phyloP scores from a whole-genome alignment of 1,140 invertebrate genomes.

The Drosophila jambulina region DNA sequence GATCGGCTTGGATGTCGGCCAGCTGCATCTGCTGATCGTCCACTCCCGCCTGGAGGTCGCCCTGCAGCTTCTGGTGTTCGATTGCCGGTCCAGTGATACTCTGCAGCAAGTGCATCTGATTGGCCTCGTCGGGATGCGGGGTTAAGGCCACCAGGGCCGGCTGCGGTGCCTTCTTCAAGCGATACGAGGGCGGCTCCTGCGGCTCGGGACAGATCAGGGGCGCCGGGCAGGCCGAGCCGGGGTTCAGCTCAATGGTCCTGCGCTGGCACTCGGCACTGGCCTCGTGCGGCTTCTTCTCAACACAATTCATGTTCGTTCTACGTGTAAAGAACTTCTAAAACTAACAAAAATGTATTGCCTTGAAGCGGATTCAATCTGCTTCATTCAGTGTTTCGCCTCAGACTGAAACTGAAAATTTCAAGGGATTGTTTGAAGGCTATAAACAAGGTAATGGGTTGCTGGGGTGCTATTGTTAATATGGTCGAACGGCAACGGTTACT shows the following conservation, averaged over 20 bases:
- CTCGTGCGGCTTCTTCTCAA: constrained; percentile 41
- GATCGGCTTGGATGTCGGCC: constrained; percentile 47
- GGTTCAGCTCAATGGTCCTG: constrained; percentile 50
- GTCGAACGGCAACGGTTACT: constrained; percentile 46
- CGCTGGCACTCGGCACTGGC: constrained; percentile 27
- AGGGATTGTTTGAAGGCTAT: constrained; percentile 53
- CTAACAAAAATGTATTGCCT: neutral
- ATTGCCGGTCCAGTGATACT: constrained; percentile 26
- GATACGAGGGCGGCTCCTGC: constrained; percentile 35
- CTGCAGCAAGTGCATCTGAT: constrained; percentile 40
- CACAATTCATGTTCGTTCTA: constrained; percentile 41
- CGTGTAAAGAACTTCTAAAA: neutral
- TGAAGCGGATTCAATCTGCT: neutral
- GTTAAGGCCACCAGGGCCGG: constrained; percentile 34
- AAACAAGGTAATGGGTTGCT: constrained; percentile 56
- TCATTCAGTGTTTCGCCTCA: constrained; percentile 3
- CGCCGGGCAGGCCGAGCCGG: constrained; percentile 54
- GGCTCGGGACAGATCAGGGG: constrained; percentile 57
- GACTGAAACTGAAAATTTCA: constrained; percentile 35
- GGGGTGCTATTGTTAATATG: constrained; percentile 3
- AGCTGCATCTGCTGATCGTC: constrained; percentile 64
- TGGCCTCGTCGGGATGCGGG: constrained; percentile 44
- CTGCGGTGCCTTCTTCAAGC: constrained; percentile 18
- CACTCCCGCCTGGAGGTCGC: constrained; percentile 44
- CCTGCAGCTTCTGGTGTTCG: constrained; percentile 42